Evolutionary conservation across 1,140 invertebrate species (phyloP).

Genomic region (Drosophila setifemur): DNA sequence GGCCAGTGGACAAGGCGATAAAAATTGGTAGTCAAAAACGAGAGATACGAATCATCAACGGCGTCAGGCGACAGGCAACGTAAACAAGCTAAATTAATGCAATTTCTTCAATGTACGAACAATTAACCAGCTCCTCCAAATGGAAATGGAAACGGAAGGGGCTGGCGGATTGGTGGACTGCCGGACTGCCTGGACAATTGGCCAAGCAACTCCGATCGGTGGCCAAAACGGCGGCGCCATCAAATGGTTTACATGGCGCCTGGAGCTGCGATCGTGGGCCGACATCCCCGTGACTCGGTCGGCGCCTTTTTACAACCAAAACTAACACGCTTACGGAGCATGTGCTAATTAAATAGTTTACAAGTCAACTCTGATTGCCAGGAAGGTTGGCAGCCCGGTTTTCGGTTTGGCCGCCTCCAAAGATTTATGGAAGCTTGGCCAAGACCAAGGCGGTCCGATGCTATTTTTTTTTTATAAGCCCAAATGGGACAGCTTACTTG

Average conservation of each 20-base stretch:
- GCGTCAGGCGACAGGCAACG: constrained; percentile 49
- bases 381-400: constrained; percentile 33
- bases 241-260: constrained; percentile 66
- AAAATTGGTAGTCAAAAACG: constrained; percentile 64
- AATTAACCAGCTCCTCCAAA: constrained; percentile 57
- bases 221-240: constrained; percentile 62
- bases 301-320: constrained; percentile 78
- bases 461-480: constrained; percentile 33
- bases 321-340: constrained; percentile 67
- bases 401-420: constrained; percentile 7
- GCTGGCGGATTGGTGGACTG: not conserved
- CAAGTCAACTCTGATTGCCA: constrained; percentile 71
- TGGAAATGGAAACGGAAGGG: constrained; percentile 3
- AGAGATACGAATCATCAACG: constrained; percentile 50
- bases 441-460: constrained; percentile 26
- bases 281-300: constrained; percentile 49
- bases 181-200: constrained; percentile 15
- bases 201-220: constrained; percentile 8
- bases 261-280: constrained; percentile 53
- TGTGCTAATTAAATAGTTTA: constrained; percentile 78
- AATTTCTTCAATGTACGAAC: constrained; percentile 60
- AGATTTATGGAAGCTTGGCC: constrained; percentile 52
- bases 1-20: constrained; percentile 46
- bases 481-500: constrained; percentile 37
- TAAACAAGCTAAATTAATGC: constrained; percentile 77